Evolutionary conservation across 30 jellyfish, hydroid and myxozoan species (phyloP).

Genomic region (Turritopsis dohrnii): DNA sequence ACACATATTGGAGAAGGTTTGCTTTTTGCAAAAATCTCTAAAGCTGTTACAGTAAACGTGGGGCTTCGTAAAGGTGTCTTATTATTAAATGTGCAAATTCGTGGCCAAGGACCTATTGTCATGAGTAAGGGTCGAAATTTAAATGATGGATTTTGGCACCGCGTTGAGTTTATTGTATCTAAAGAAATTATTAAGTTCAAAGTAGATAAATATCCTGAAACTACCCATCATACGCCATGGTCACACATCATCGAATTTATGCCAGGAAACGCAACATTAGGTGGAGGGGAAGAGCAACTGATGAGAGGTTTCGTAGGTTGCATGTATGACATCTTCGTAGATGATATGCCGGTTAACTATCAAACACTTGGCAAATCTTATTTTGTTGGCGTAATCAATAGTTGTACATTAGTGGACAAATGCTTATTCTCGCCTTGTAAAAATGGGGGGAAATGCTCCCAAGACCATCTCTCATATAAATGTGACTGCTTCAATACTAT

Average conservation of each 20-base stretch:
- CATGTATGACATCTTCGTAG: conserved; percentile 64
- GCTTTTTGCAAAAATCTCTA: conserved; percentile 59
- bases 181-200: conserved; percentile 40
- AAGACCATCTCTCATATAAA: conserved; percentile 29
- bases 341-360: conserved; percentile 57
- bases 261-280: conserved; percentile 65
- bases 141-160: conserved; percentile 95
- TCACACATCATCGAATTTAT: conserved; percentile 33
- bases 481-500: conserved; percentile 78
- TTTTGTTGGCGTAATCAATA: conserved; percentile 47
- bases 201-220: conserved; percentile 25
- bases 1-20: conserved; percentile 58
- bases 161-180: conserved; percentile 51
- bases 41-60: conserved; percentile 53
- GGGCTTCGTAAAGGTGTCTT: conserved; percentile 58
- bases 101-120: conserved; percentile 46
- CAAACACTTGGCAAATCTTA: conserved; percentile 35
- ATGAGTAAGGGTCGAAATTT: conserved; percentile 49
- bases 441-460: conserved; percentile 77
- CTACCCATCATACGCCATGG: conserved; percentile 27
- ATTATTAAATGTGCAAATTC: conserved; percentile 47
- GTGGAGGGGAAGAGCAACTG: conserved; percentile 92
- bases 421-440: conserved; percentile 94
- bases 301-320: conserved; percentile 87
- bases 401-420: conserved; percentile 52